Percentiles rank a stretch among this genome's conserved stretches.
These are phyloP conservation scores for Cremastinae sp. DNA, from an alignment of 2,888 invertebrate species.

Conservation along the genomic window DNA sequence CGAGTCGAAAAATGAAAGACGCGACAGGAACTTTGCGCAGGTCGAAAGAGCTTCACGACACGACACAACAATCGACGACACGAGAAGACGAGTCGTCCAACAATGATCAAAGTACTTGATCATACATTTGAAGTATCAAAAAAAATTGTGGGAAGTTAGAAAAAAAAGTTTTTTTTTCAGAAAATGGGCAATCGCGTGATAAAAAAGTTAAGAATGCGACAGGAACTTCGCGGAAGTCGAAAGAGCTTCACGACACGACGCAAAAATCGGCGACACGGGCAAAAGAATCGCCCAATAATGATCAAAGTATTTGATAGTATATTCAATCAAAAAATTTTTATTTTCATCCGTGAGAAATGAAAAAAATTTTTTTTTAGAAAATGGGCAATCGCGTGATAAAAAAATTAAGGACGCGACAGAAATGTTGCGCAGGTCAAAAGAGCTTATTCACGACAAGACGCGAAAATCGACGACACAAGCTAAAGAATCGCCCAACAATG, in stretches of 20 bases:
- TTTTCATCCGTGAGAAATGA: no score
- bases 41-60: conserved; percentile 14
- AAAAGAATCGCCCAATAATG: no score
- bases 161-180: no score
- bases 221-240: background rate
- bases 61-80: background rate
- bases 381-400: background rate
- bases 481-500: background rate
- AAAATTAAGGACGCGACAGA: conserved; percentile 9
- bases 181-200: background rate
- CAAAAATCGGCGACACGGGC: no score
- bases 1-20: background rate
- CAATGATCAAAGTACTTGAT: conserved; percentile 42
- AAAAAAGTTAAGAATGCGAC: conserved; percentile 4
- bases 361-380: no score
- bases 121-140: no score
- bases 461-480: background rate
- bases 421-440: background rate
- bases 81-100: background rate
- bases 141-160: no score
- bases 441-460: background rate
- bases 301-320: no score
- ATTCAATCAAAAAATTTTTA: no score
- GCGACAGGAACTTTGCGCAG: background rate
- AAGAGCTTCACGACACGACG: no score